phyloP scores from a whole-genome alignment of 2,113 vertebrate genomes.

The Hemiprocne comata region DNA sequence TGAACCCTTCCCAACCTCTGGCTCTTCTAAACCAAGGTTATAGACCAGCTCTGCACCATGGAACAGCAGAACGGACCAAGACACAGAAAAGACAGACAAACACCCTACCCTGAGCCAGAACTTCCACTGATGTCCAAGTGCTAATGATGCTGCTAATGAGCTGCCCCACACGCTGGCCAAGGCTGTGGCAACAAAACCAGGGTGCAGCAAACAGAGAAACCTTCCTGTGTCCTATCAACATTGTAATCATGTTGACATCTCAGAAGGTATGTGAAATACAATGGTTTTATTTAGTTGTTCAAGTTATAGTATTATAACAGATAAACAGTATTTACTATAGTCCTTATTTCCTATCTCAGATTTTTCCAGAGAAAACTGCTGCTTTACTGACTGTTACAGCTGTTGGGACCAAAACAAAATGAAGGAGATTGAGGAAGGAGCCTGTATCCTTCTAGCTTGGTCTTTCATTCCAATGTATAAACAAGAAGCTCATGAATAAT shows the following conservation, averaged over 20 bases:
- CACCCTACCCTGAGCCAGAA: fast-evolving
- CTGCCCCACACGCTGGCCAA: not conserved
- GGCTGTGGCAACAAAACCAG: not conserved
- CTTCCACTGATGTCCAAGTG: not conserved
- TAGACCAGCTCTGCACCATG: not conserved
- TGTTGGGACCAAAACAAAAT: conserved; percentile 16
- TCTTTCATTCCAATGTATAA: conserved; percentile 60
- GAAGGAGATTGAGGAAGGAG: conserved; percentile 34
- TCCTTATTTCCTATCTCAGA: not conserved
- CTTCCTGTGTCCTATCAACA: not conserved
- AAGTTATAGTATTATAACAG: not conserved
- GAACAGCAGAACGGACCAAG: not conserved
- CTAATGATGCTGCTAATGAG: fast-evolving
- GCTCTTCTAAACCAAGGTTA: not conserved
- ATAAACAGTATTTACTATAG: not conserved
- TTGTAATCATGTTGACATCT: fast-evolving
- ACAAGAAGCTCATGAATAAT: conserved; percentile 65
- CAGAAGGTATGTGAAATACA: not conserved
- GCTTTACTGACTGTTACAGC: conserved; percentile 55
- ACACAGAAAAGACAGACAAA: not conserved
- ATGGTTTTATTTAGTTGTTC: no score
- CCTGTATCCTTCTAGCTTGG: conserved; percentile 3
- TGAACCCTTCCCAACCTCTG: not conserved
- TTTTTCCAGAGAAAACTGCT: conserved; percentile 16
- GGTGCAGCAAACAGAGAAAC: not conserved